Evolutionary conservation across 2,888 invertebrate species (phyloP), one percentile per base, ranked within the genome.

Genomic region (Lithophane semibrunnea): DNA sequence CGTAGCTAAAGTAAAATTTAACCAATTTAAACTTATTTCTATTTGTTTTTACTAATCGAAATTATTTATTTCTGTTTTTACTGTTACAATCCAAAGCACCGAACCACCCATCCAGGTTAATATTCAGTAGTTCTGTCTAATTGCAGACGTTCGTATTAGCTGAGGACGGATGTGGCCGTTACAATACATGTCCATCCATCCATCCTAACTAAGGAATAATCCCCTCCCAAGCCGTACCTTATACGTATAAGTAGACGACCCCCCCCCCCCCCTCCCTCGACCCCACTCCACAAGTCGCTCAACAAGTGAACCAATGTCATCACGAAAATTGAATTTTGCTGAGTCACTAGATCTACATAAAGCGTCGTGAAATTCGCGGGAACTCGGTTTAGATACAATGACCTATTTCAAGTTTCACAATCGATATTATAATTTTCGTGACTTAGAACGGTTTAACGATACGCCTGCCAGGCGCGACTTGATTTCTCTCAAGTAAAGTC

Each of bases 271-370:
- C 67, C 81, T 12, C 47, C 21, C 69, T 24, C 24, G 3, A 18
- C 37, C 73, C 37, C 73, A 77, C 73, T 77, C 79, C 82, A 63
- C 85, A 64, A 79, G 68, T 42, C 77, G 79, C 80, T 88, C 88
- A 91, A 89, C 90, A 91, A 91, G 90, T 90, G 87, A 89, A 85
- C 85, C 87, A 85, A 89, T 89, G 84, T 87, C 84, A 86, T 86
- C 81, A 85, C 78, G 83, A 85, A 87, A 89, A 89, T 89, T 86
- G 80, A 90, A 87, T 90, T 88, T 84, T 66, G 84, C 78, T 85
- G 80, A 78, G 84, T 86, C 84, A 88, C 83, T 86, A 78, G 73
- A 83, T 82, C 74, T 83, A 82, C 77, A 83, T 87, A 83, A 84
- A 88, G 78, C 71, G 75, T 72, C 77, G 74, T 76, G 71, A 65